Evolutionary conservation across 2,113 vertebrate genomes (phyloP), one percentile per base, ranked within the genome.

Genomic region (Benitochromis conjunctus): DNA sequence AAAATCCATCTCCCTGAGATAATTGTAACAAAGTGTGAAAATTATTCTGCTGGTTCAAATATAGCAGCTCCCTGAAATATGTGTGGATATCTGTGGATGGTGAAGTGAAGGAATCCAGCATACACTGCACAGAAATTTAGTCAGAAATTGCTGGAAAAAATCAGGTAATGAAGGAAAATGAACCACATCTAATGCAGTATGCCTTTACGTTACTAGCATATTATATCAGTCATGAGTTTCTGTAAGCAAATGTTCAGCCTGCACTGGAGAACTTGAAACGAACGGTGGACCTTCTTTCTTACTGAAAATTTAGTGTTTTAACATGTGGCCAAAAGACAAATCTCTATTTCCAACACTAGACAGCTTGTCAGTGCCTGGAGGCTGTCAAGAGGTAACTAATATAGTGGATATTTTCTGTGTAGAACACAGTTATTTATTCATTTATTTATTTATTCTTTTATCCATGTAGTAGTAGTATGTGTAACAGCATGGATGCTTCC

Each of bases 401-500:
- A 76, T 51, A 53, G 26, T 53, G 46, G 71, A 53, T 19, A n/a
- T 9, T 78, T 89, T 71, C 55, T 36, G 74, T 12, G 1, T 24
- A 8, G 16, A 86, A 56, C 71, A 86, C 80, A 57, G 48, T 74
- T 74, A 76, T 76, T 76, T 24, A 57, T 74, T 54, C n/a, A 55
- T 41, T 79, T 48, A 46, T 41, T 79, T 48, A 46, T 71, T 74
- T 7, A 18, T 29, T 51, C 3, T 26, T 66, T 48, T 64, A 56
- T 48, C 60, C 46, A 46, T 29, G n/a, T 58, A 79, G 80, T 89
- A 79, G 51, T 79, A 82, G 48, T 53, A 53, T 76, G 71, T 34
- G 43, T 85, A 86, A 60, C 80, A 90, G 88, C 60, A 69, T 19
- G 83, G 53, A 82, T 80, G 79, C 62, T 83, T 91, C 36, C 82